phyloP scores from a whole-genome alignment of 1,140 invertebrate genomes.

The Rhizoglyphus robini region DNA sequence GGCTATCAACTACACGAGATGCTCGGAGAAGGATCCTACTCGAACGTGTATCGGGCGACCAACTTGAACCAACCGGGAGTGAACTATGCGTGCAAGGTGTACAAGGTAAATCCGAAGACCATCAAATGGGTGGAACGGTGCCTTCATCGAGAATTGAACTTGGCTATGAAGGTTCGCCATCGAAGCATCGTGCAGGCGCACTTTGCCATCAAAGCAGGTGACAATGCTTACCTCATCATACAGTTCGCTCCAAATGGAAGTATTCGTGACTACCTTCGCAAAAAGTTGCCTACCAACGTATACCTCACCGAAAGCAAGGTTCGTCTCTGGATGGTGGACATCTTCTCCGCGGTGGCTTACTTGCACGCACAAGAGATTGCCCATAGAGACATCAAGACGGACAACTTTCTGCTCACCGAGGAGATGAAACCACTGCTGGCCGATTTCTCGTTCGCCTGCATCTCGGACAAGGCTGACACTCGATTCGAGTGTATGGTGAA shows the following conservation, averaged over 20 bases:
- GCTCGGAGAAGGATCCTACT: neutral
- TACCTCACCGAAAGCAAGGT: neutral
- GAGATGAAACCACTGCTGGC: neutral
- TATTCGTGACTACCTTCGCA: neutral
- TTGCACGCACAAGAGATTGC: neutral
- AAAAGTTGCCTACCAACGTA: neutral
- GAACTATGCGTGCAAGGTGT: neutral
- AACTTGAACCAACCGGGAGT: neutral
- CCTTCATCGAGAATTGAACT: neutral
- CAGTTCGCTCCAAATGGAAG: neutral
- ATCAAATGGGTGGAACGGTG: neutral
- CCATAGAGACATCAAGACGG: neutral
- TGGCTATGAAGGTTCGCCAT: neutral
- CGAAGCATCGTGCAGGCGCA: neutral
- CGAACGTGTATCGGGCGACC: neutral
- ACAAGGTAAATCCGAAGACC: neutral
- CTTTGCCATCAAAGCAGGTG: neutral
- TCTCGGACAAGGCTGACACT: neutral
- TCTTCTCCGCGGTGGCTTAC: neutral
- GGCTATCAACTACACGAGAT: neutral
- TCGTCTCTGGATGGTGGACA: neutral
- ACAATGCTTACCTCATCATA: neutral
- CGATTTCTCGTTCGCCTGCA: neutral
- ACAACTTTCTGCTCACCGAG: neutral
- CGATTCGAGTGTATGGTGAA: neutral